Evolutionary conservation across 37 sponge, comb jelly and placozoan genomes (phyloP), one percentile per base, ranked within the genome.

Genomic region (Geodia barretti): DNA sequence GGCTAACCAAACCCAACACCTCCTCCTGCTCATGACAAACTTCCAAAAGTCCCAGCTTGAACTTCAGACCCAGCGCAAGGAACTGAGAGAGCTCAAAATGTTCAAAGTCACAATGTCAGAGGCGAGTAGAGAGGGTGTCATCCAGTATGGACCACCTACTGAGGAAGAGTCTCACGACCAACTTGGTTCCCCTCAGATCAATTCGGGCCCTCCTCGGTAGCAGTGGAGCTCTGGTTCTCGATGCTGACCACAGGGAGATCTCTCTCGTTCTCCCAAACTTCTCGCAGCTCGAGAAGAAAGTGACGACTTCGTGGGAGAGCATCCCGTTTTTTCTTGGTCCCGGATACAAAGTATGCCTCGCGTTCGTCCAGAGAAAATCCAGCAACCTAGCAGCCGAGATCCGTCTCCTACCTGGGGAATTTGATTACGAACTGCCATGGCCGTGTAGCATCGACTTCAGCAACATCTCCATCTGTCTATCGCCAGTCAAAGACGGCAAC

Each of bases 361-460:
- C n/a, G n/a, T n/a, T n/a, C n/a, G n/a, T n/a, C n/a, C n/a, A n/a
- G n/a, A n/a, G n/a, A n/a, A n/a, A n/a, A n/a, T n/a, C n/a, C n/a
- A n/a, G n/a, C n/a, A 62, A 62, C 3, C 64, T 62, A 28, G 3
- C 64, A 62, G 64, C 8, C n/a, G 64, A 62, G 64, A n/a, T 62
- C 64, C 4, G 8, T 62, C 64, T 62, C 64, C 26, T 62, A 28
- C 64, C n/a, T 3, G 64, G 64, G 3, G 64, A 62, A 5, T 62
- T 62, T 9, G 64, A 62, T 62, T n/a, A 28, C n/a, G 64, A 62
- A 62, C 8, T 62, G 64, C n/a, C 3, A 1, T 62, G 64, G 64
- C 64, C 64, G 3, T 62, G 64, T 62, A 62, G 26, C 26, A 28
- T 62, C 64, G 26, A 62, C 64, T 62, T 62, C 64, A 62, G 26